These are phyloP conservation scores for Huso huso DNA, from an alignment of 2,797 vertebrate species.

Conservation along the genomic window DNA sequence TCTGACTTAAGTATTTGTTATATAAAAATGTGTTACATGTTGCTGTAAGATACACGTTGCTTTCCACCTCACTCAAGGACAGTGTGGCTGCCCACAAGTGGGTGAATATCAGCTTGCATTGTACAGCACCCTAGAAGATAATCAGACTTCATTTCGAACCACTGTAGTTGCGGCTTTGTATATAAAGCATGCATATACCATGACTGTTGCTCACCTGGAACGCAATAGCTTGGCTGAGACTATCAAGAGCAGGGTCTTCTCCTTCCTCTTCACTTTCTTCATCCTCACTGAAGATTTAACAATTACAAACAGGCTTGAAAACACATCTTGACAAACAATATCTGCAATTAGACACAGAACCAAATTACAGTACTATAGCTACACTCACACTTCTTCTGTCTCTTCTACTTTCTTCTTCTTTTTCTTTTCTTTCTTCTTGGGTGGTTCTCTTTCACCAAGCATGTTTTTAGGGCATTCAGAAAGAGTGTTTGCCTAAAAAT, in stretches of 20 bases:
- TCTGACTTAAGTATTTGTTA: too few species aligned
- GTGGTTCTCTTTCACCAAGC: slow-evolving; percentile 90
- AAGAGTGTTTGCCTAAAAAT: slow-evolving; percentile 11
- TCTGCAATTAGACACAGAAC: not conserved
- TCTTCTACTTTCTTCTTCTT: slow-evolving; percentile 79
- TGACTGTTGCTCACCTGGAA: slow-evolving; percentile 71
- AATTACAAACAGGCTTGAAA: slow-evolving; percentile 10
- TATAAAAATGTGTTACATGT: too few species aligned
- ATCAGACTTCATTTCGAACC: too few species aligned
- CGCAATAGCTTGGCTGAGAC: slow-evolving; percentile 94
- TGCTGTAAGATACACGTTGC: too few species aligned
- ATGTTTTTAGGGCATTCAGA: slow-evolving; percentile 84
- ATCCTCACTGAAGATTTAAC: slow-evolving; percentile 61
- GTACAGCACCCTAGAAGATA: too few species aligned
- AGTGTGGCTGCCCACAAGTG: too few species aligned
- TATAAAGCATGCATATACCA: too few species aligned
- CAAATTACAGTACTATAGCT: not conserved
- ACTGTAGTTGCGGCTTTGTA: too few species aligned
- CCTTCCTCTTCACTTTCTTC: slow-evolving; percentile 88
- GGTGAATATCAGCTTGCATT: too few species aligned
- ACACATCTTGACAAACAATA: slow-evolving; percentile 8
- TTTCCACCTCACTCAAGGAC: too few species aligned
- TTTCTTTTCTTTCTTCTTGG: slow-evolving; percentile 95
- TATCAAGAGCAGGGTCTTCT: slow-evolving; percentile 90
- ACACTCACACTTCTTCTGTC: slow-evolving; percentile 71